A percentile compares a stretch with the other conserved stretches of the same genome.
phyloP scores from a whole-genome alignment of 2,113 vertebrate genomes.

The Paedocypris sp. region DNA sequence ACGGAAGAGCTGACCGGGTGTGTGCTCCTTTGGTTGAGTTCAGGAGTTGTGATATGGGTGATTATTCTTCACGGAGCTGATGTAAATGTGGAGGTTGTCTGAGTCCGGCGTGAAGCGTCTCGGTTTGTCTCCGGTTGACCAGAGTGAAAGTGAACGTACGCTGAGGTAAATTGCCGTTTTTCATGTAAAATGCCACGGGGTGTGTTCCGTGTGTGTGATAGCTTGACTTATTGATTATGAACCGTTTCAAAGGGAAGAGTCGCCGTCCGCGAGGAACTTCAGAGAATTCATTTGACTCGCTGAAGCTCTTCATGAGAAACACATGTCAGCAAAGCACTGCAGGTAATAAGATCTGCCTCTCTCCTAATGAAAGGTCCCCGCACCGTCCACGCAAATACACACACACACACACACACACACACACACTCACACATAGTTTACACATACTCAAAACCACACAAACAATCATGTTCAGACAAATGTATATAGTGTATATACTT shows the following conservation, averaged over 20 bases:
- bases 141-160: conserved; percentile 67
- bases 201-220: conserved; percentile 60
- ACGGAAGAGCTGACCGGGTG: no score
- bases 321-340: conserved; percentile 62
- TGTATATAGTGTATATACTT: no score
- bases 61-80: no score
- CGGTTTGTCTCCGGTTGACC: conserved; percentile 56
- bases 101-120: conserved; percentile 57
- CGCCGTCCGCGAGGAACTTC: conserved; percentile 66
- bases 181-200: conserved; percentile 63
- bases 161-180: conserved; percentile 62
- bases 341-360: conserved; percentile 56
- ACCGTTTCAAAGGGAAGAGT: conserved; percentile 70
- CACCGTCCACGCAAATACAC: conserved; percentile 35
- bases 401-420: conserved; percentile 6
- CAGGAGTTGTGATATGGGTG: no score
- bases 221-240: conserved; percentile 74
- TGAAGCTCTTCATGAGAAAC: conserved; percentile 71
- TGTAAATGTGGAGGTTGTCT: conserved; percentile 39
- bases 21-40: no score
- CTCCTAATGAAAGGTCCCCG: conserved; percentile 49
- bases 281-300: conserved; percentile 73
- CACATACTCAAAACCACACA: conserved; percentile 14
- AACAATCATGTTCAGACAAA: no score
- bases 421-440: conserved; percentile 26